A percentile compares a stretch with the other conserved stretches of the same genome.
These are phyloP conservation scores for Physella acuta DNA, from an alignment of 1,140 invertebrate genomes.

Conservation along the genomic window DNA sequence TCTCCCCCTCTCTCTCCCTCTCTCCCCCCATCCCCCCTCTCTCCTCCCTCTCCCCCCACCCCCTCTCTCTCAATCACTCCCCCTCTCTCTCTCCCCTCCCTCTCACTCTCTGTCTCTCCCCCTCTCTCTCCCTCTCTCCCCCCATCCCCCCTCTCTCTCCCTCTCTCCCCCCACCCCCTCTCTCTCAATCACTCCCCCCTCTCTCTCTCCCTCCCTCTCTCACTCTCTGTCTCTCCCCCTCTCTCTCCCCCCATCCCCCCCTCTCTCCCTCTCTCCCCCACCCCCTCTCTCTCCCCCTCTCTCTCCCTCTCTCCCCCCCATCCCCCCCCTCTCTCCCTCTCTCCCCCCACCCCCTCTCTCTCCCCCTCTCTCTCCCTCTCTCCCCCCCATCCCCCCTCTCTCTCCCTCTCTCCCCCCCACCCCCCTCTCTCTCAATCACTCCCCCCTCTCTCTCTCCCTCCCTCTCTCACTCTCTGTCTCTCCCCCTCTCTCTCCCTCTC, in stretches of 20 bases:
- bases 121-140: not conserved
- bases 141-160: not conserved
- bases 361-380: not conserved
- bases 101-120: not conserved
- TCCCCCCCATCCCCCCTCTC: no score
- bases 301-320: not conserved
- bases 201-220: not conserved
- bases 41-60: not conserved
- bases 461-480: not conserved
- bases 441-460: not conserved
- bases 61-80: not conserved
- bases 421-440: not conserved
- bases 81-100: not conserved
- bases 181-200: not conserved
- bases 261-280: not conserved
- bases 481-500: not conserved
- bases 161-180: not conserved
- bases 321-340: not conserved
- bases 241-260: no score
- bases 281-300: not conserved
- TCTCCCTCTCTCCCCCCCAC: not conserved
- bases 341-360: not conserved
- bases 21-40: not conserved
- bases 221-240: not conserved
- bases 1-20: not conserved